Evolutionary conservation across 2,113 vertebrate genomes (phyloP).

Genomic region (Ia io): DNA sequence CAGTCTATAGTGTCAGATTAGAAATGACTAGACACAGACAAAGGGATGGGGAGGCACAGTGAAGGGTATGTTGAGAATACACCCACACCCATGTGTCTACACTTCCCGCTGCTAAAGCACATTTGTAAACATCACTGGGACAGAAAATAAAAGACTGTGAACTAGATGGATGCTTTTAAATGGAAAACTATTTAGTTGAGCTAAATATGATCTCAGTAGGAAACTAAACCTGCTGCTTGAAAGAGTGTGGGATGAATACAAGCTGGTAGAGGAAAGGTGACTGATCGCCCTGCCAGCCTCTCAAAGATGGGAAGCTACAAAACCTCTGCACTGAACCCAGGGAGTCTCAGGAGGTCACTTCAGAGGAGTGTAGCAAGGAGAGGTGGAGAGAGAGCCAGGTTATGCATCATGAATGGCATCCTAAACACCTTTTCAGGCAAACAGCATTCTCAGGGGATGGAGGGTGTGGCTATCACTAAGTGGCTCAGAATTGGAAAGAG

Average conservation of each 20-base stretch:
- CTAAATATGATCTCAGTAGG: neutral
- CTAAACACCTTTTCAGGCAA: neutral
- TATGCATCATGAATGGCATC: neutral
- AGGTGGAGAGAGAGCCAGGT: neutral
- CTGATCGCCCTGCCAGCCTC: neutral
- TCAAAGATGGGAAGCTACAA: neutral
- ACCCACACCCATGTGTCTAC: rapidly evolving
- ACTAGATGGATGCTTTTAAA: neutral
- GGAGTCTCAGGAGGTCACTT: neutral
- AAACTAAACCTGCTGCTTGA: neutral
- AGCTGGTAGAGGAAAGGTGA: neutral
- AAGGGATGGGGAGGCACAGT: rapidly evolving
- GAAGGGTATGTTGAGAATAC: rapidly evolving
- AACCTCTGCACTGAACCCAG: neutral
- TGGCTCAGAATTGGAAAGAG: neutral
- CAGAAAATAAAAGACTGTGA: neutral
- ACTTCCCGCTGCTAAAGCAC: neutral
- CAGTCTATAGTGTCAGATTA: no score
- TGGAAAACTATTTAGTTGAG: neutral
- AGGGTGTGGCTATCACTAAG: neutral
- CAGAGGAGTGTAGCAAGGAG: neutral
- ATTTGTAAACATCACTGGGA: neutral
- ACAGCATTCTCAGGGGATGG: neutral
- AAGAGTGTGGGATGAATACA: no score
- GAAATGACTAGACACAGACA: rapidly evolving